Evolutionary conservation across 2,797 vertebrate genomes (phyloP).

Genomic region (Poecilia wingei): DNA sequence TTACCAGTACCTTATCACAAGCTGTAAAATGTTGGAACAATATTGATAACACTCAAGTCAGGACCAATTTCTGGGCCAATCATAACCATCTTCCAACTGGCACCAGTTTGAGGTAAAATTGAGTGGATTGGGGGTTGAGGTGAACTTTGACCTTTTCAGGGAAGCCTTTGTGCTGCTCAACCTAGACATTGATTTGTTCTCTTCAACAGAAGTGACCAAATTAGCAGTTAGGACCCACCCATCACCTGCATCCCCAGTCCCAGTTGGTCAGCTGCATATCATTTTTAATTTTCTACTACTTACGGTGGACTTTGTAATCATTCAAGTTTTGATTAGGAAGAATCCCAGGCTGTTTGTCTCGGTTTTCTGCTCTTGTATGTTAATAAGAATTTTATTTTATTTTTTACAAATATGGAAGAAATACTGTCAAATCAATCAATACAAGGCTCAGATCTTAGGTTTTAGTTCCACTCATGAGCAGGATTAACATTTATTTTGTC

Average conservation of each 20-base stretch:
- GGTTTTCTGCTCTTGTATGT: not conserved
- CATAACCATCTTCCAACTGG: conserved; percentile 53
- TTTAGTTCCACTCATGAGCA: conserved; percentile 7
- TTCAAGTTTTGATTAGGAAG: conserved; percentile 2
- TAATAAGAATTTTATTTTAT: not conserved
- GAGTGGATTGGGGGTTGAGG: conserved; percentile 75
- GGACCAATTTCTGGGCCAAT: conserved; percentile 22
- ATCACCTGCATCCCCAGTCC: conserved; percentile 43
- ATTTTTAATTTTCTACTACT: conserved; percentile 16
- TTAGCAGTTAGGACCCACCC: conserved; percentile 68
- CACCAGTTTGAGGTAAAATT: conserved; percentile 64
- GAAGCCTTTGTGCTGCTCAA: conserved; percentile 86
- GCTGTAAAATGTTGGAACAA: not conserved
- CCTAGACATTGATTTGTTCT: conserved; percentile 86
- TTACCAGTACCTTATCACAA: not conserved
- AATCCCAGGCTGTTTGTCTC: conserved; percentile 7
- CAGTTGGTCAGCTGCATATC: conserved; percentile 27
- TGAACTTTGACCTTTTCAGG: conserved; percentile 83
- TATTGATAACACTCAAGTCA: conserved; percentile 2
- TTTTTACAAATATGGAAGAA: not conserved
- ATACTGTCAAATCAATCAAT: conserved; percentile 6
- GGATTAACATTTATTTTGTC: conserved; percentile 38
- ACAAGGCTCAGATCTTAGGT: not conserved
- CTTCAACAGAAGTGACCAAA: conserved; percentile 79
- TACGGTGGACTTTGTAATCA: not conserved